Evolutionary conservation across 2,113 vertebrate genomes (phyloP), one percentile per base, ranked within the genome.

Genomic region (Stigmatopora argus): DNA sequence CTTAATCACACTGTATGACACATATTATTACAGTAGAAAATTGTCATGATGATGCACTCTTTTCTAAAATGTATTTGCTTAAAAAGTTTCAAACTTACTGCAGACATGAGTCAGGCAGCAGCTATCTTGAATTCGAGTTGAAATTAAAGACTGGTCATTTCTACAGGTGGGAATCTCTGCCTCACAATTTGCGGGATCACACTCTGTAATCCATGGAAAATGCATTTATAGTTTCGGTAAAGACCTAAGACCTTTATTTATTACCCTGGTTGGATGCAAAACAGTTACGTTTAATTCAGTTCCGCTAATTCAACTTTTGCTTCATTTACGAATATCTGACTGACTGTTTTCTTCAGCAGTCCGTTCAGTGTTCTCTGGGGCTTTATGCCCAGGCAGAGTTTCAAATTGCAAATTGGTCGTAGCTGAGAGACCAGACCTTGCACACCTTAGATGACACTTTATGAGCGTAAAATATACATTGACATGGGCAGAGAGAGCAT

Each of bases 71-170:
- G 45, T 46, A 46, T 46, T 23, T 4, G 55, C 34, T 17, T 11
- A 31, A n/a, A 18, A 48, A 41, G 1, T 10, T 49, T 14, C 51
- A 26, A 59, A 89, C 81, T 82, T 84, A 99, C 96, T 91, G 72
- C 96, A 99, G 73, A 97, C 93, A 74, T 95, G 90, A 13, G 92
- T 91, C 51, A 92, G 75, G 23, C 97, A 99, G 88, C 97, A 99
- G 46, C 93, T 93, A 46, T 90, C 91, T 38, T 94, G 93, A 15
- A 92, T 87, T 45, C 78, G 91, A 71, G 92, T 91, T 3, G 88
- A 71, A 31, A 98, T 90, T n/a, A 93, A 72, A 0, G 77, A 92
- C 86, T 98, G 95, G 86, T 98, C 96, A 0, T 92, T 90, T 62
- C 84, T 90, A 77, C 96, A 99, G 64, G 65, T 80, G 18, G 93